Percentiles rank a stretch among this genome's conserved stretches.
Evolutionary conservation across 2,888 invertebrate genomes (phyloP).

Genomic region (Macropis europaea): DNA sequence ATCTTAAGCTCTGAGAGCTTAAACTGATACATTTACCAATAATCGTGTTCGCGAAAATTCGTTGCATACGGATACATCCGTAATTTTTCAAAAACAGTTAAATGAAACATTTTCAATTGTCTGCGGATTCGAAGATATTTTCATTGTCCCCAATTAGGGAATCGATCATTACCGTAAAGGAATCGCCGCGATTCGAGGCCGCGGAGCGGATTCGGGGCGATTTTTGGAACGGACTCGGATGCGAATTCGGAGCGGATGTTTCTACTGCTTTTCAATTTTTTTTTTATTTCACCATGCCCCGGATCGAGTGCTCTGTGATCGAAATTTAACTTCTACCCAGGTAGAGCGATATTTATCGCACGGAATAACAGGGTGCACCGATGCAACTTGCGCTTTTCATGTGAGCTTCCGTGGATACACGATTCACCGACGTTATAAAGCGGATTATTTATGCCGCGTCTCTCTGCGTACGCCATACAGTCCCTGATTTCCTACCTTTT

Average conservation of each 20-base stretch:
- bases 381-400: slow-evolving; percentile 37
- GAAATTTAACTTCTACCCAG: slow-evolving; percentile 27
- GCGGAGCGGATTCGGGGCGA: slow-evolving; percentile 4
- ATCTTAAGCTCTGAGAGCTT: too few relatives aligned
- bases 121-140: too few relatives aligned
- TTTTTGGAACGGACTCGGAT: too few relatives aligned
- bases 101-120: too few relatives aligned
- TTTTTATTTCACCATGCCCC: background rate
- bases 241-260: background rate
- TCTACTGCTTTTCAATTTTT: background rate
- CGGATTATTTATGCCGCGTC: slow-evolving; percentile 44
- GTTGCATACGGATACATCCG: too few relatives aligned
- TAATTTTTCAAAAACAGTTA: too few relatives aligned
- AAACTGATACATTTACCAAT: too few relatives aligned
- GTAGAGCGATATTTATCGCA: slow-evolving; percentile 42
- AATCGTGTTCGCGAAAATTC: too few relatives aligned
- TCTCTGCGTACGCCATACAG: background rate
- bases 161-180: background rate
- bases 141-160: background rate
- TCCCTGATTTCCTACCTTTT: slow-evolving; percentile 2
- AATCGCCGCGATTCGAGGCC: background rate
- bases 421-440: slow-evolving; percentile 42
- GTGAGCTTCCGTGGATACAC: slow-evolving; percentile 34
- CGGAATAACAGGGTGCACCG: slow-evolving; percentile 33
- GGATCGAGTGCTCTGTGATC: slow-evolving; percentile 29